Conservation (phyloP, 2,113 vertebrate species). For the Corvus hawaiiensis region DNA sequence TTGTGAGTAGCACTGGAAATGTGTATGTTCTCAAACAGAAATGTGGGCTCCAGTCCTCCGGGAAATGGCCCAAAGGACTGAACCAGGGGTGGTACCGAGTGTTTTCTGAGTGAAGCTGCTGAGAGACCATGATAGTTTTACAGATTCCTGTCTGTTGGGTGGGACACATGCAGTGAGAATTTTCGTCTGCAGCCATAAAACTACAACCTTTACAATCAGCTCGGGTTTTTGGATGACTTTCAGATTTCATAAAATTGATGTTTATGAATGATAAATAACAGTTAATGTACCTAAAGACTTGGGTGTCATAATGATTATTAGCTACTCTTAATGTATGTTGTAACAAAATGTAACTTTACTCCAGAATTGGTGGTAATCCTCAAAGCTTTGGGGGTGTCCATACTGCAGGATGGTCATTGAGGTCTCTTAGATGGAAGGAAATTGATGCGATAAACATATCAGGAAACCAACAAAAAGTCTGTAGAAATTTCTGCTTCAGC, state of each 20-base stretch:
- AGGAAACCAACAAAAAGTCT: not conserved
- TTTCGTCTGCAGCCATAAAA: not conserved
- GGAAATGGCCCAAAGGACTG: not conserved
- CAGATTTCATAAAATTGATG: not conserved
- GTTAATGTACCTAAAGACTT: not conserved
- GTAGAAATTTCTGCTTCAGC: not conserved
- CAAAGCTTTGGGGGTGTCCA: not conserved
- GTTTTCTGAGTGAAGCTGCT: not conserved
- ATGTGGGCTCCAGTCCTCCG: not conserved
- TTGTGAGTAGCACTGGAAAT: not conserved
- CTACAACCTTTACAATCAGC: not conserved
- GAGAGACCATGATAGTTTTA: not conserved
- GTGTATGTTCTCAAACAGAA: not conserved
- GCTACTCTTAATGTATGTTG: not conserved
- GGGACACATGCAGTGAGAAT: not conserved
- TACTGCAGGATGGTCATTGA: not conserved
- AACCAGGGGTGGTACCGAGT: not conserved
- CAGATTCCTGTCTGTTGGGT: not conserved
- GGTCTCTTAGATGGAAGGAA: not conserved
- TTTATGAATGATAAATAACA: not conserved
- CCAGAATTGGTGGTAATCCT: not conserved
- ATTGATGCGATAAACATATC: not conserved
- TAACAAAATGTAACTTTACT: not conserved
- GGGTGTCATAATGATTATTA: not conserved
- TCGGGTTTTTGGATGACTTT: not conserved